phyloP scores from a whole-genome alignment of 2,888 invertebrate species.

The Pycnomerus fuliginosus region DNA sequence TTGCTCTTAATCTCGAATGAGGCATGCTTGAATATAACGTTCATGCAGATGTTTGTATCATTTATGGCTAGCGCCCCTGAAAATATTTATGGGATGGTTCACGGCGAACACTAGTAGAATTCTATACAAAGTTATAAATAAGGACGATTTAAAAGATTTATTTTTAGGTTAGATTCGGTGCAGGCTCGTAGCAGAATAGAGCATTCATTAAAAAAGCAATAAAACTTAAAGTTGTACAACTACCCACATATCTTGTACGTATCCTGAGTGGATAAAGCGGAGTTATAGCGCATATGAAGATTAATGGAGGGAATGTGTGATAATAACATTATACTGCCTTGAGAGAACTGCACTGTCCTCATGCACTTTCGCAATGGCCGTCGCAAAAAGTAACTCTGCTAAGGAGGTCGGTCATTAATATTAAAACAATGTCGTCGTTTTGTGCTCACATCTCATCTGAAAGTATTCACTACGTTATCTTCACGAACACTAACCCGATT shows the following conservation, averaged over 20 bases:
- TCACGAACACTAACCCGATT: not conserved
- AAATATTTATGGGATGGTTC: slow-evolving; percentile 12
- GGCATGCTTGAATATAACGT: not conserved
- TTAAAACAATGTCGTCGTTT: slow-evolving; percentile 19
- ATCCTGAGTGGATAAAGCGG: slow-evolving; percentile 20
- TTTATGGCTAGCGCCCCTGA: slow-evolving; percentile 5
- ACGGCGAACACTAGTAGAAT: slow-evolving; percentile 9
- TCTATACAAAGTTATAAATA: slow-evolving; percentile 20
- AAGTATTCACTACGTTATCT: not conserved
- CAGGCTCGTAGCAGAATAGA: slow-evolving; percentile 11
- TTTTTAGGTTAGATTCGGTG: slow-evolving; percentile 12
- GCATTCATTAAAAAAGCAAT: slow-evolving; percentile 18
- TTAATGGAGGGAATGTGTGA: slow-evolving; percentile 24
- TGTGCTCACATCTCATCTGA: slow-evolving; percentile 8
- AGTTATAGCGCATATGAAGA: slow-evolving; percentile 23
- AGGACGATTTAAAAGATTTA: slow-evolving; percentile 21
- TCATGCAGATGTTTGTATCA: slow-evolving; percentile 5
- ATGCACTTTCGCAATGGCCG: slow-evolving; percentile 17
- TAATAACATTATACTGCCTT: slow-evolving; percentile 22
- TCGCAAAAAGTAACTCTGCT: slow-evolving; percentile 12
- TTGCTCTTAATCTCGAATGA: not conserved
- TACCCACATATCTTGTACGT: slow-evolving; percentile 20
- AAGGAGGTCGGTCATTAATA: slow-evolving; percentile 22
- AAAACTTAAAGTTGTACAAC: slow-evolving; percentile 14
- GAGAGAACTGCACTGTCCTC: slow-evolving; percentile 19